Conservation (phyloP, 2,797 vertebrate genomes). For the Anas capensis region DNA sequence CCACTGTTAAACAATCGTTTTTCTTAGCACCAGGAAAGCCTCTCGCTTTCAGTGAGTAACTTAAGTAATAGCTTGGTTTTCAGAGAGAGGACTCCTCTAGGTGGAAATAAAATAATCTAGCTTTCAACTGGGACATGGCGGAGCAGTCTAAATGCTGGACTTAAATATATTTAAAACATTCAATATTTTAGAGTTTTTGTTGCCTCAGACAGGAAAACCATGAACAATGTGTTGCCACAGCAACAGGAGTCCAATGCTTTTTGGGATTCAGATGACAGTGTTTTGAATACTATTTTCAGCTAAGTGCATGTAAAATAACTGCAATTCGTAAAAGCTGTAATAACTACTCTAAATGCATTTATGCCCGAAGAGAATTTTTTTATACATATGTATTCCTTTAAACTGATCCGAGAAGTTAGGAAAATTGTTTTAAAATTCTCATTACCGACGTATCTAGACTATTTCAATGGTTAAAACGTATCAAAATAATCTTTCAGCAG, state of each 20-base stretch:
- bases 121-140: not conserved
- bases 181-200: not conserved
- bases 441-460: not conserved
- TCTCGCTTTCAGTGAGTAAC: not conserved
- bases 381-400: not conserved
- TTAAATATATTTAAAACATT: not conserved
- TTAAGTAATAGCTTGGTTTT: not conserved
- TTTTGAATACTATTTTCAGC: conserved; percentile 64
- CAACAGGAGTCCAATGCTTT: conserved; percentile 34
- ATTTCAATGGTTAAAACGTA: conserved; percentile 34
- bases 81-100: not conserved
- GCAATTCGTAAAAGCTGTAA: conserved; percentile 51
- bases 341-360: conserved; percentile 33
- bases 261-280: conserved; percentile 26
- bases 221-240: conserved; percentile 59
- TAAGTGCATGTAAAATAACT: conserved; percentile 66
- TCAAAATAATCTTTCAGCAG: not conserved
- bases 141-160: not conserved
- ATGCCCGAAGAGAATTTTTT: conserved; percentile 8
- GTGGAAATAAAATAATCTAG: not conserved
- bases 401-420: conserved; percentile 16
- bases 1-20: not conserved
- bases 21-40: not conserved
- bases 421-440: conserved; percentile 42
- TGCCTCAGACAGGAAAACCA: not conserved